Evolutionary conservation across 2,888 invertebrate species (phyloP), one percentile per base, ranked within the genome.

Genomic region (Hypselothyrea guttata): DNA sequence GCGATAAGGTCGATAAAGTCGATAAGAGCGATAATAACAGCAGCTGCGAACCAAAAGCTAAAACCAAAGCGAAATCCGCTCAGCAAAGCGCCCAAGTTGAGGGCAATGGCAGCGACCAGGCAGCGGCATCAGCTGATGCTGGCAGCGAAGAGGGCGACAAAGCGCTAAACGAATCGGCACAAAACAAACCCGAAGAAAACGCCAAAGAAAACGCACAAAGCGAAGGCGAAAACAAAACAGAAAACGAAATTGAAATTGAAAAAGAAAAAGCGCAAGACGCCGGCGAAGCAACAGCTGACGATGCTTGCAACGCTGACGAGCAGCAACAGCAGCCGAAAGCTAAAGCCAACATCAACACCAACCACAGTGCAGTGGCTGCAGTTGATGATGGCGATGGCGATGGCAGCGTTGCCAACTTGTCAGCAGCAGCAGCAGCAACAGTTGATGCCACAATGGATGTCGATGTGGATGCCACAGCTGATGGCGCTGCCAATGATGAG

Each of bases 61-160:
- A 46, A 27, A 22, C 16, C 60, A 66, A 63, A 67, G 57, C 61
- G 62, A 79, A 69, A n/a, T 5, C 58, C 63, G 55, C 47, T 56
- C 64, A 58, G 11, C 4, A 4, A 7, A 8, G 11, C 51, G 68
- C 58, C 59, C 37, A 65, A 57, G 54, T 56, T 53, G 68, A 54
- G 72, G 82, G 83, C 76, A 76, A 71, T 63, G 77, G 72, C 62
- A 68, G 71, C 67, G 71, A 66, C 51, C 57, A 71, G 71, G 64
- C 68, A 47, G 72, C 73, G 58, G 72, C 73, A 56, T 31, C 66
- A 55, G 67, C 55, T 41, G 68, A 60, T 60, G 67, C 55, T 41
- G 68, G 65, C 64, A 62, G 31, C 33, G 66, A 74, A 53, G 40
- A 42, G 37, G 44, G 31, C 33, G 66, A 74, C 53, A 40, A 42